phyloP scores from a whole-genome alignment of 2,888 invertebrate genomes.

The Tillus elongatus region DNA sequence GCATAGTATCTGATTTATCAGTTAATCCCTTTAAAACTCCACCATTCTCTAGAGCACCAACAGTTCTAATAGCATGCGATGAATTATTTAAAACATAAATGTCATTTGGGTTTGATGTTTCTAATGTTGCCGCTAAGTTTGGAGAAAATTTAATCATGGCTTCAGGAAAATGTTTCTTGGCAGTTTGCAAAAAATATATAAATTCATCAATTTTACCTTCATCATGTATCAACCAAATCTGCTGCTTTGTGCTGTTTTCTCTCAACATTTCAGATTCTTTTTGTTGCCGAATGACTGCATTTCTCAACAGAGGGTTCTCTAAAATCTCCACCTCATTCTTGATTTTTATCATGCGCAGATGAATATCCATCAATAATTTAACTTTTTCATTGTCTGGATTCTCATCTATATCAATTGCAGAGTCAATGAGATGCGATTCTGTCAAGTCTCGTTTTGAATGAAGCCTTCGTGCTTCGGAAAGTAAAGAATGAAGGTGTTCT shows the following conservation, averaged over 20 bases:
- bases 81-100: slow-evolving; percentile 46
- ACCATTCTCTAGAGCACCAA: slow-evolving; percentile 47
- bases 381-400: slow-evolving; percentile 34
- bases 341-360: slow-evolving; percentile 49
- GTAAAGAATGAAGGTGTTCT: slow-evolving; percentile 45
- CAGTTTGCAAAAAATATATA: slow-evolving; percentile 40
- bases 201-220: slow-evolving; percentile 43
- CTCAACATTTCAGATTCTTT: slow-evolving; percentile 15
- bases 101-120: slow-evolving; percentile 41
- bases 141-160: slow-evolving; percentile 41
- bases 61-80: slow-evolving; percentile 43
- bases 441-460: slow-evolving; percentile 42
- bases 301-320: slow-evolving; percentile 51
- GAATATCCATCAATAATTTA: slow-evolving; percentile 46
- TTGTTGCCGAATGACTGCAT: slow-evolving; percentile 36
- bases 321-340: slow-evolving; percentile 50
- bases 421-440: slow-evolving; percentile 36
- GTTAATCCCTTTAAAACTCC: slow-evolving; percentile 35
- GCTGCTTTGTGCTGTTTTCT: slow-evolving; percentile 16
- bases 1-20: slow-evolving; percentile 25
- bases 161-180: slow-evolving; percentile 37
- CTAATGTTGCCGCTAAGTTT: slow-evolving; percentile 38
- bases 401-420: slow-evolving; percentile 21
- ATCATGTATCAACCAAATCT: slow-evolving; percentile 43
- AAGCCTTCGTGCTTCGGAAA: slow-evolving; percentile 48